phyloP scores from a whole-genome alignment of 1,140 invertebrate species.

The Drosophila albomicans region DNA sequence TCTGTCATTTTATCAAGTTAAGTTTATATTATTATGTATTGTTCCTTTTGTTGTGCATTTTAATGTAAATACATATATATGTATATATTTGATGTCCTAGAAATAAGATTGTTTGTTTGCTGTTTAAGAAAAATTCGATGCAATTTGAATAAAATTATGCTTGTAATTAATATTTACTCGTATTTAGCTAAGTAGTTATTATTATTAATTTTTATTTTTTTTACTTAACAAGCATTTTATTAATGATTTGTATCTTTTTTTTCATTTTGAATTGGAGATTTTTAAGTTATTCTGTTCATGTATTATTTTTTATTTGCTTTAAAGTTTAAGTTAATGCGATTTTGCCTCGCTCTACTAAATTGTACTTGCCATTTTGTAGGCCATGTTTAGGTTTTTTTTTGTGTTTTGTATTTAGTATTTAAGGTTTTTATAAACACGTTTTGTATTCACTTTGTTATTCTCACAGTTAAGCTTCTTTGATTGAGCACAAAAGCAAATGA shows the following conservation, averaged over 20 bases:
- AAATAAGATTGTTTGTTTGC: slow-evolving; percentile 81
- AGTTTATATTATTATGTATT: slow-evolving; percentile 17
- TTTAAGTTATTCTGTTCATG: slow-evolving; percentile 29
- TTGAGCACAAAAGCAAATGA: slow-evolving; percentile 84
- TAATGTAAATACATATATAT: slow-evolving; percentile 31
- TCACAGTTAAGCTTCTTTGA: slow-evolving; percentile 84
- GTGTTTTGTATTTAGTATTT: slow-evolving; percentile 38
- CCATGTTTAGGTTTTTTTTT: slow-evolving; percentile 35
- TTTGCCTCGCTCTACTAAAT: slow-evolving; percentile 45
- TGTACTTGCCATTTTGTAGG: slow-evolving; percentile 33
- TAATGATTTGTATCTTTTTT: slow-evolving; percentile 20
- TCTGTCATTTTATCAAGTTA: slow-evolving; percentile 9
- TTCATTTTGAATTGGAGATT: slow-evolving; percentile 7
- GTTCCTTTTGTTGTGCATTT: slow-evolving; percentile 50
- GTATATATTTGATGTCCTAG: slow-evolving; percentile 62
- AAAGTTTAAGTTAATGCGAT: slow-evolving; percentile 43
- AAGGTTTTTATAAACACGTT: slow-evolving; percentile 42
- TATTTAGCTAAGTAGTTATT: slow-evolving; percentile 45
- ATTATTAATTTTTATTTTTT: neutral
- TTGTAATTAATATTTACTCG: slow-evolving; percentile 45
- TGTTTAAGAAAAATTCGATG: slow-evolving; percentile 79
- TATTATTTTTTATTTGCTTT: slow-evolving; percentile 7
- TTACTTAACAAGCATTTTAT: slow-evolving; percentile 42
- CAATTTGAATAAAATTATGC: slow-evolving; percentile 72
- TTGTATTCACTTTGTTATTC: slow-evolving; percentile 75